Percentiles rank a stretch among this genome's conserved stretches.
phyloP scores from a whole-genome alignment of 2,888 invertebrate genomes.

The Mechanitis mazaeus region DNA sequence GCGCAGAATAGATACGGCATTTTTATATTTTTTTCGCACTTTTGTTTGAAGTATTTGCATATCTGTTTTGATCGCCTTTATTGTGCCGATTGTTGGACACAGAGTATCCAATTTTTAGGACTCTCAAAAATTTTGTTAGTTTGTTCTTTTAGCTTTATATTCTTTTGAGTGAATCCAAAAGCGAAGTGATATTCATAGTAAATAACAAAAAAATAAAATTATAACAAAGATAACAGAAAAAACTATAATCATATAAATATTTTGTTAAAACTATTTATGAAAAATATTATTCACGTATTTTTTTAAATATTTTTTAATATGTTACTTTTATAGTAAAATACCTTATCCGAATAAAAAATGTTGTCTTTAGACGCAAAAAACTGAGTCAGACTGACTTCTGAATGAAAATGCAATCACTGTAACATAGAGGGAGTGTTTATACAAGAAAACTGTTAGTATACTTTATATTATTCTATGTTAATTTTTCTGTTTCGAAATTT shows the following conservation, averaged over 20 bases:
- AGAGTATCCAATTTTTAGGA: conserved; percentile 14
- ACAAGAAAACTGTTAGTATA: conserved; percentile 9
- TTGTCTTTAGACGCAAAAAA: conserved; percentile 36
- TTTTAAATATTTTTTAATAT: no score
- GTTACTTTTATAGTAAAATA: background rate
- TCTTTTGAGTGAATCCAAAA: background rate
- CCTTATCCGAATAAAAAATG: conserved; percentile 36
- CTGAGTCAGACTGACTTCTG: conserved; percentile 47
- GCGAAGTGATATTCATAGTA: background rate
- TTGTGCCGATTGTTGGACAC: conserved; percentile 20
- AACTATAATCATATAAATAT: no score
- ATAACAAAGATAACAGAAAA: background rate
- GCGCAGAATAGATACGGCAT: conserved; percentile 37
- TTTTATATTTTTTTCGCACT: conserved; percentile 29
- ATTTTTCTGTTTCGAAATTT: conserved; percentile 10
- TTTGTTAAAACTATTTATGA: no score
- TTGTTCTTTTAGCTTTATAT: background rate
- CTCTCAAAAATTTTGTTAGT: background rate
- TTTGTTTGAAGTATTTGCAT: conserved; percentile 26
- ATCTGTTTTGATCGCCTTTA: conserved; percentile 28
- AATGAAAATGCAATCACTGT: conserved; percentile 66
- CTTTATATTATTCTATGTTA: background rate
- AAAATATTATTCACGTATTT: no score
- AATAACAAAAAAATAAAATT: background rate
- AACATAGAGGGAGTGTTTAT: conserved; percentile 41